Base-by-base conservation (phyloP, 2,113 vertebrate genomes). In the Megaleporinus macrocephalus region DNA sequence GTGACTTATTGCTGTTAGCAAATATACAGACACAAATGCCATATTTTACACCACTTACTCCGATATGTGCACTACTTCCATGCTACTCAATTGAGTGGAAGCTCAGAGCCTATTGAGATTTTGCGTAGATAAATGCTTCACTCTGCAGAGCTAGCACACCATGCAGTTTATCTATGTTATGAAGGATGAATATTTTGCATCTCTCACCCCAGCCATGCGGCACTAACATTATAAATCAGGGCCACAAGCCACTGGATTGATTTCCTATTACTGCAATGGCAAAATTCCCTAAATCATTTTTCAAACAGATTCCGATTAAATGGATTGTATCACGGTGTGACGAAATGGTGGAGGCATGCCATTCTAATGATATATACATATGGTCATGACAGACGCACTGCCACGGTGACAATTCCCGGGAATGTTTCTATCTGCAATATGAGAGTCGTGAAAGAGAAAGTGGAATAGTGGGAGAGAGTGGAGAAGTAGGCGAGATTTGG, bases 281-380 rank as follows among this genome's bases (percentile, higher is more conserved):
- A 78, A 88, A 93, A 91, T 57, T 88, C 88, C 88, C 91, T 91
- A 92, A 93, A 93, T 93, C 92, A 93, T 90, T 92, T 91, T 91
- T 92, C 91, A 91, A 92, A 92, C 92, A 93, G 90, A 90, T 90
- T 87, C 86, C 86, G 89, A 94, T 93, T 91, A 92, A 93, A 93
- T 94, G 93, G 92, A 92, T 94, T 94, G 93, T 90, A 94, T 93
- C 92, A 91, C 86, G 88, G 91, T 91, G 92, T 93, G 92, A 92
- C 91, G 88, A 92, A 93, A 92, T 90, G 92, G 91, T 85, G 30
- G 89, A 87, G 85, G 85, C 69, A 65, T 72, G 83, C 87, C 87
- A 87, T 93, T 92, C 89, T 91, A 78, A 89, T 94, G 92, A 93
- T 92, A 91, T 90, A 85, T 70, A 74, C 73, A 79, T 68, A 80